Evolutionary conservation across 2,888 invertebrate species (phyloP).

Genomic region (Euphydryas editha): DNA sequence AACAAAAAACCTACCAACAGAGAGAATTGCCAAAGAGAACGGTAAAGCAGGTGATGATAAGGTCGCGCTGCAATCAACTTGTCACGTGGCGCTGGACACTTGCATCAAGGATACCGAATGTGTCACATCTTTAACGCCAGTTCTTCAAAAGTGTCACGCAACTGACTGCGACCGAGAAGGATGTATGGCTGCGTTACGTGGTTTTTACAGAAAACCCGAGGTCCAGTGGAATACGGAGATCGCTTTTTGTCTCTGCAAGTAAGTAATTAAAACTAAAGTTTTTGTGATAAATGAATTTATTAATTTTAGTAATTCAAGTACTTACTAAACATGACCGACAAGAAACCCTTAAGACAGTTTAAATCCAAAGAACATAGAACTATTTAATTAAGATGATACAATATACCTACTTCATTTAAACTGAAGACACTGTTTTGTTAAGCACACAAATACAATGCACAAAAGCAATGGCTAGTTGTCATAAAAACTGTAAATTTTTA

Average conservation of each 20-base stretch:
- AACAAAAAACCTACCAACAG: slow-evolving; percentile 69
- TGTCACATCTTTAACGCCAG: slow-evolving; percentile 90
- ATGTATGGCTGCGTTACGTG: slow-evolving; percentile 93
- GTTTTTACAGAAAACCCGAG: slow-evolving; percentile 92
- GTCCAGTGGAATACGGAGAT: slow-evolving; percentile 94
- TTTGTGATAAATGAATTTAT: neutral
- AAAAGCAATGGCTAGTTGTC: too few relatives aligned
- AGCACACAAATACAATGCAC: too few relatives aligned
- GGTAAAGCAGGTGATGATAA: slow-evolving; percentile 82
- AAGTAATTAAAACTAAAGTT: slow-evolving; percentile 65
- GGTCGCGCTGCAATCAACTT: slow-evolving; percentile 90
- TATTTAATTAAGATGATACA: too few relatives aligned
- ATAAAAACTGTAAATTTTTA: too few relatives aligned
- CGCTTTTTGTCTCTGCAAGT: slow-evolving; percentile 97
- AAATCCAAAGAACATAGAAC: too few relatives aligned
- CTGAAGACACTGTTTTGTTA: too few relatives aligned
- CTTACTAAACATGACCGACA: too few relatives aligned
- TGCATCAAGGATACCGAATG: slow-evolving; percentile 93
- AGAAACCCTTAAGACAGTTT: too few relatives aligned
- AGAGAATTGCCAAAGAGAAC: slow-evolving; percentile 82
- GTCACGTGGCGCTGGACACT: slow-evolving; percentile 92
- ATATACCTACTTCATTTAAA: too few relatives aligned
- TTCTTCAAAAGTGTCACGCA: slow-evolving; percentile 91
- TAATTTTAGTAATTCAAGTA: too few relatives aligned
- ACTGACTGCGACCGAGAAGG: slow-evolving; percentile 90